phyloP scores from a whole-genome alignment of 37 sponge, comb jelly and placozoan species.

The Petrosia ficiformis region DNA sequence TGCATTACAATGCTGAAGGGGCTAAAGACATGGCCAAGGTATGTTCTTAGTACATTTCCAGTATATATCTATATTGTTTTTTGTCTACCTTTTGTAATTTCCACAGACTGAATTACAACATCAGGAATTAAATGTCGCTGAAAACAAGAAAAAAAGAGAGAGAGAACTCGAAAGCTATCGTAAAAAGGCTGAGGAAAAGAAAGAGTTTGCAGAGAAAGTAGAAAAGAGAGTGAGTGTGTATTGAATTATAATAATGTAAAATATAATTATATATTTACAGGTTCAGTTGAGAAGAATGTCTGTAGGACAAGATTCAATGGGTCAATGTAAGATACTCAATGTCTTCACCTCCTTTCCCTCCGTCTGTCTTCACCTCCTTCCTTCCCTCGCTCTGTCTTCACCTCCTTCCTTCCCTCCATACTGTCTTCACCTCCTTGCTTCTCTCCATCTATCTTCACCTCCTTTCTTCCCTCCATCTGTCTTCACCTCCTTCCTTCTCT shows the following conservation, averaged over 20 bases:
- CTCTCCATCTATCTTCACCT: too few relatives aligned
- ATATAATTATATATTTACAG: not conserved
- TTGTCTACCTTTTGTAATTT: constrained; percentile 11
- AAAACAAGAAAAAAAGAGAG: constrained; percentile 79
- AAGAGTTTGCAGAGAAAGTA: constrained; percentile 91
- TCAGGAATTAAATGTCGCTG: constrained; percentile 74
- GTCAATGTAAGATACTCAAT: constrained; percentile 26
- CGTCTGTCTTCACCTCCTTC: too few relatives aligned
- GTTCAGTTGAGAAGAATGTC: constrained; percentile 23
- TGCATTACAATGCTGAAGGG: constrained; percentile 85
- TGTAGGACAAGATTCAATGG: constrained; percentile 7
- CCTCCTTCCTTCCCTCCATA: too few relatives aligned
- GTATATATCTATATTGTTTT: not conserved
- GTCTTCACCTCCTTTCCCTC: too few relatives aligned
- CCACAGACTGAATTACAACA: constrained; percentile 50
- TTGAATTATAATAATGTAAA: not conserved
- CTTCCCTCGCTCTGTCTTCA: too few relatives aligned
- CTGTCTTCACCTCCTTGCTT: too few relatives aligned
- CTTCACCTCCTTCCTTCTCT: too few relatives aligned
- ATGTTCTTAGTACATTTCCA: not conserved
- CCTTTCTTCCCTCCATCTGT: too few relatives aligned
- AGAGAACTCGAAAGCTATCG: constrained; percentile 76
- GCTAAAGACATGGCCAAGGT: constrained; percentile 93
- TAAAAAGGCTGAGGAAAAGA: constrained; percentile 91
- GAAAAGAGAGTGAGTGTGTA: constrained; percentile 82